These are phyloP conservation scores for Caenorhabditis auriculariae DNA, from an alignment of 2,888 invertebrate species.

Conservation along the genomic window DNA sequence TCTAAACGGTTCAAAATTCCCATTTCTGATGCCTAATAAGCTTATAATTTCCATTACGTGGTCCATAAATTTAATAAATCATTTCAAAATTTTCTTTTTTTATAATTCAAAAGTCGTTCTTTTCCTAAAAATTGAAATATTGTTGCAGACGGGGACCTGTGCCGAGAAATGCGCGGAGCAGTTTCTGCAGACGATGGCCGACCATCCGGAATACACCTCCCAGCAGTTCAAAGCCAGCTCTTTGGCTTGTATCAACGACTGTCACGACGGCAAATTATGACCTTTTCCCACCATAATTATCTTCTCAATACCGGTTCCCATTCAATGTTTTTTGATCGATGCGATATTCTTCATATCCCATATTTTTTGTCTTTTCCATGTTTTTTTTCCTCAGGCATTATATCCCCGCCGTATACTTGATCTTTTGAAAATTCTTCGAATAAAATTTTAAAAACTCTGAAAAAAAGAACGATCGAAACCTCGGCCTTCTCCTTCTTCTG, in stretches of 20 bases:
- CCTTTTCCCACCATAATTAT: neutral
- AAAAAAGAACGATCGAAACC: no score
- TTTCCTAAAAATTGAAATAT: neutral
- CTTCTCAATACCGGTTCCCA: no score
- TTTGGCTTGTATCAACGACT: conserved; percentile 27
- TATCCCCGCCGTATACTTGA: no score
- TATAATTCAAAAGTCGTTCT: no score
- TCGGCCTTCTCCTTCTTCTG: conserved; percentile 29
- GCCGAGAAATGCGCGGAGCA: conserved; percentile 32
- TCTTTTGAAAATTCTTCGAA: conserved; percentile 9
- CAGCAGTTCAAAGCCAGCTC: conserved; percentile 25
- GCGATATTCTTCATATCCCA: no score
- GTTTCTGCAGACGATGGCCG: conserved; percentile 26
- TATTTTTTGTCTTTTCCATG: neutral
- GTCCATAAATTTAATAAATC: no score
- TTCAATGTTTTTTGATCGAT: no score
- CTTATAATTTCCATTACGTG: no score
- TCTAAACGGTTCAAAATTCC: no score
- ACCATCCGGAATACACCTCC: conserved; percentile 29
- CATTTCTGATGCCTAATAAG: no score
- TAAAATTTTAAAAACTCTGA: neutral
- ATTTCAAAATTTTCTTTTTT: no score
- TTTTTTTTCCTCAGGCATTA: conserved; percentile 6
- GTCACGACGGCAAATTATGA: conserved; percentile 17
- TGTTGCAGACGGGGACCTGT: conserved; percentile 16